Base-by-base conservation (phyloP, 1,140 invertebrate genomes). In the Mycetomoellerius zeteki region DNA sequence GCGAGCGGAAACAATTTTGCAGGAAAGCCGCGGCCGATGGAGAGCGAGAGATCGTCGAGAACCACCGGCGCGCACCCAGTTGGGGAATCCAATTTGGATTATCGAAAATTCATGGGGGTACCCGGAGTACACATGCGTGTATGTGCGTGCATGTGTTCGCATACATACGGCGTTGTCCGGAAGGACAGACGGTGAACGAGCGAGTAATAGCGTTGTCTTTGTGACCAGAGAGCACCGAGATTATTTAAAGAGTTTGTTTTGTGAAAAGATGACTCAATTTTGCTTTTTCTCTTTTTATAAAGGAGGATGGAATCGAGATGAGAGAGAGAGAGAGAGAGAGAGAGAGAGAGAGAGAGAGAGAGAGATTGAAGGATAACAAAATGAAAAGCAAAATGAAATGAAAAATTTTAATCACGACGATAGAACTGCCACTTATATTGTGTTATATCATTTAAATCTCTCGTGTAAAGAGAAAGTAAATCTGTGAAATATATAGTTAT, bases 81-180 rank as follows among this genome's bases (percentile, higher is more conserved):
- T 89, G 91, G 86, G 88, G 92, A 93, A 93, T 93, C 90, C 93
- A 93, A 93, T 94, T 93, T 93, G 93, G 93, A 94, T 94, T 93
- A 94, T 94, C 92, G 94, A 94, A 93, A 94, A 94, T 94, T 94
- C 94, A 93, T 93, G 92, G 92, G 75, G 84, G 86, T 90, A 88
- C 88, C 2, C 21, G 24, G 19, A 12, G 65, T 58, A n/a, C 56
- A 19, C 6, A 27, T 14, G 75, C 16, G 37, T 47, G 37, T 47
- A 5, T 30, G 21, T 37, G 30, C 33, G 54, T 60, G 54, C 52
- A 33, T 71, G 80, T 75, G n/a, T 91, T 91, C 88, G 91, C 90
- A 88, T 89, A 88, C 90, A 81, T 73, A 77, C 43, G 33, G 80
- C 56, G 16, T 37, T 87, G 91, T 93, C 88, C 90, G 82, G 80